Conservation (phyloP, 2,888 invertebrate species). For the Chouioia cunea region DNA sequence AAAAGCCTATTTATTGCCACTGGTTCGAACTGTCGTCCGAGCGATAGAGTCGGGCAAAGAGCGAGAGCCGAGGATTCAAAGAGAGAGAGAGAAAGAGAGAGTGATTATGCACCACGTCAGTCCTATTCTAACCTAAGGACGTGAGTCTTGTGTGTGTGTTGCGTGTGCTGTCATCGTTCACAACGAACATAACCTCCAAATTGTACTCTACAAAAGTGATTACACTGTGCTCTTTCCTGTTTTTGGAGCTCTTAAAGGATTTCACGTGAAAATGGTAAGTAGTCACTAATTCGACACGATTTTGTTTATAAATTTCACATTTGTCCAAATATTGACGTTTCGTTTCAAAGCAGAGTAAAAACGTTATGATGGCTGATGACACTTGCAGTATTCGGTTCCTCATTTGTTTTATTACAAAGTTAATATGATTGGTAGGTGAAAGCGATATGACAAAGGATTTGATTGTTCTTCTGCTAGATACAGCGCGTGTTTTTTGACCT, state of each 20-base stretch:
- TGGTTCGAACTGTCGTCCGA: neutral
- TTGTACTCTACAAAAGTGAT: too few species aligned
- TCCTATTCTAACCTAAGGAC: constrained; percentile 38
- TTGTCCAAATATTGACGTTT: too few species aligned
- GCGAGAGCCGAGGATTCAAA: neutral
- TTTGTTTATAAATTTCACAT: neutral
- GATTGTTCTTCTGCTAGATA: too few species aligned
- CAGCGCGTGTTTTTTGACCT: too few species aligned
- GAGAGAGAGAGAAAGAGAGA: constrained; percentile 1
- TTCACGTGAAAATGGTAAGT: constrained; percentile 23
- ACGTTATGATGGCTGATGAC: neutral
- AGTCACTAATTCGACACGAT: neutral
- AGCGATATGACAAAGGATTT: too few species aligned
- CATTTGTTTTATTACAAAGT: neutral
- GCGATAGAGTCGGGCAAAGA: neutral
- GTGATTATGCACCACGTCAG: constrained; percentile 25
- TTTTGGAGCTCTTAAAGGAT: neutral
- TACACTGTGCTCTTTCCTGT: neutral
- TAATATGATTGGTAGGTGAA: too few species aligned
- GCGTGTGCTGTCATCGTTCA: too few species aligned
- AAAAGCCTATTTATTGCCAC: too few species aligned
- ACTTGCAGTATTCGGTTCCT: neutral
- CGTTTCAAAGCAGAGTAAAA: neutral
- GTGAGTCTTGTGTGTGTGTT: neutral
- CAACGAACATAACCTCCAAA: too few species aligned